These are phyloP conservation scores for Dinomys branickii DNA, from an alignment of 2,113 vertebrate genomes.

Conservation along the genomic window DNA sequence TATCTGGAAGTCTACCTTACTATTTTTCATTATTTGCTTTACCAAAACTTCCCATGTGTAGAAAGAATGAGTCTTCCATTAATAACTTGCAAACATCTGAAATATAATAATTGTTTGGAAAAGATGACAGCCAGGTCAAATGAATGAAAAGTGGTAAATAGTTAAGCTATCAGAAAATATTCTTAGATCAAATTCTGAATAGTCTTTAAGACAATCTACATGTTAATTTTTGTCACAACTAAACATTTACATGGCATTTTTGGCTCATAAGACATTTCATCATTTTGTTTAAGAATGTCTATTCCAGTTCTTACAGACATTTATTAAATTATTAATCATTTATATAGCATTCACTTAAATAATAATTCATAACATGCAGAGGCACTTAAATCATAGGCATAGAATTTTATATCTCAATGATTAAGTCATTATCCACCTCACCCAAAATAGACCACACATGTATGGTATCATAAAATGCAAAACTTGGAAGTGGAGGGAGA, in stretches of 20 bases:
- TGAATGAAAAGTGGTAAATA: constrained; percentile 10
- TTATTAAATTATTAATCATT: constrained; percentile 22
- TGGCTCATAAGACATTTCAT: neutral
- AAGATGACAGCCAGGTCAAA: neutral
- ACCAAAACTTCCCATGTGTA: neutral
- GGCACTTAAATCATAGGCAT: neutral
- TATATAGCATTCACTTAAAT: neutral
- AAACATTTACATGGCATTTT: constrained; percentile 31
- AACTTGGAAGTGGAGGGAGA: neutral
- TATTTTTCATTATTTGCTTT: neutral
- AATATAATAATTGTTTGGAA: neutral
- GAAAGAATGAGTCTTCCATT: constrained; percentile 3
- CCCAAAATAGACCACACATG: neutral
- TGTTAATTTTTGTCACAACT: neutral
- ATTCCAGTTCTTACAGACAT: neutral
- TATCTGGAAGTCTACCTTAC: neutral
- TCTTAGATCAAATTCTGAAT: neutral
- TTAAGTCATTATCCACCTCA: neutral
- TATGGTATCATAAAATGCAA: neutral
- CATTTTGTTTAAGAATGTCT: neutral
- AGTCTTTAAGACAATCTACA: constrained; percentile 19
- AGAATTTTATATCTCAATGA: neutral
- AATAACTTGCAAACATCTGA: constrained; percentile 42
- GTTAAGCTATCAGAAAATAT: constrained; percentile 9
- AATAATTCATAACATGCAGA: neutral